Evolutionary conservation across 2,888 invertebrate genomes (phyloP), one percentile per base, ranked within the genome.

Genomic region (Pemphredon lugubris): DNA sequence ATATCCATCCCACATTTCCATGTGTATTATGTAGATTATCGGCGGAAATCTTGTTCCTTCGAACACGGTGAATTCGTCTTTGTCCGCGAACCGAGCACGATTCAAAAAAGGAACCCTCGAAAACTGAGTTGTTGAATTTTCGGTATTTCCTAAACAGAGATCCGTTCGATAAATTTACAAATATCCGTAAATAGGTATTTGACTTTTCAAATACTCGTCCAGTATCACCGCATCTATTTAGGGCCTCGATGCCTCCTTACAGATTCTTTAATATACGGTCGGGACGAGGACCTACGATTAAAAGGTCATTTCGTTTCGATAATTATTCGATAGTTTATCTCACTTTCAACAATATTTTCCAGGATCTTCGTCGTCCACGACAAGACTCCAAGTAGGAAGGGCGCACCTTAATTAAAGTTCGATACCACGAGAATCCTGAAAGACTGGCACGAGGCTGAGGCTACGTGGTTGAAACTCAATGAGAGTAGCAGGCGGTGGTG

Each of bases 381-480:
- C 39, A 47, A 47, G 45, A 39, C 45, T 69, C 47, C 13, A 45
- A 14, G 11, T 4, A 34, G n/a, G 39, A 6, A 14, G 34, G 37
- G 23, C n/a, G n/a, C 13, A 20, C 26, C 67, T 75, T 72, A 64
- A 75, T 64, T 72, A 61, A 75, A 75, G 60, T 72, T 75, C 68
- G 61, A 72, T 61, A 58, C 40, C 23, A 30, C 32, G 34, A 47
- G 39, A 64, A 72, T 45, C 60, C 39, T 51, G 48, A 20, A 44
- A 64, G 40, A 40, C 59, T 34, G 51, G 45, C 34, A 14, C 32
- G 40, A 3, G 1, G 54, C 18, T 13, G 34, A n/a, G 16, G 14
- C 34, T 40, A 40, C 60, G 48, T 64, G 32, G 40, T 47, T 48
- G 5, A 13, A 48, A 42, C 64, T 64, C 42, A 48, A 57, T 53